Conservation (phyloP, 2,797 vertebrate genomes). For the Prionace glauca region DNA sequence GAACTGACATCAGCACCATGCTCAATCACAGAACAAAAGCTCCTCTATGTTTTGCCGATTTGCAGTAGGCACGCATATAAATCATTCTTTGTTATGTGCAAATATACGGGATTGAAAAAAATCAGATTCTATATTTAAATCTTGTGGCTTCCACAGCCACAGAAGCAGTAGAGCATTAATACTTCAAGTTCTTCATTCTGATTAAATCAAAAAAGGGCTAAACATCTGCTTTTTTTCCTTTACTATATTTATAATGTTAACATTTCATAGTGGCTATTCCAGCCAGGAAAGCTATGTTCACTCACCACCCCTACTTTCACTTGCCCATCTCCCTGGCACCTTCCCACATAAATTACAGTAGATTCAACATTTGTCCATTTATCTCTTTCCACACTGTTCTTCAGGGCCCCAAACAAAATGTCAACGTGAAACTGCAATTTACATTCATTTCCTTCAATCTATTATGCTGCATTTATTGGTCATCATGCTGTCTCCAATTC, state of each 20-base stretch:
- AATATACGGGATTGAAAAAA: slow-evolving; percentile 72
- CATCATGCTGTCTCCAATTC: background rate
- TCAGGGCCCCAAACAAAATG: background rate
- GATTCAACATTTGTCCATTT: background rate
- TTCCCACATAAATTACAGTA: background rate
- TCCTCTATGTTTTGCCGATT: slow-evolving; percentile 71
- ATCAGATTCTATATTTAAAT: slow-evolving; percentile 81
- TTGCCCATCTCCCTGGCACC: background rate
- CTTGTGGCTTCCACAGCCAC: slow-evolving; percentile 48
- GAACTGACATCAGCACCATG: slow-evolving; percentile 77
- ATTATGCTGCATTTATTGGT: background rate
- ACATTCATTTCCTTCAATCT: background rate
- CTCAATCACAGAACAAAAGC: slow-evolving; percentile 85
- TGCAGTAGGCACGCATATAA: slow-evolving; percentile 69
- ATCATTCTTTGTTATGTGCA: slow-evolving; percentile 86
- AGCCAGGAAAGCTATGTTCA: no score
- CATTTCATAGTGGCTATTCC: background rate
- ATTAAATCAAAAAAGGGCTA: background rate
- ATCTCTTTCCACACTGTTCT: background rate
- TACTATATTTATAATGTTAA: background rate
- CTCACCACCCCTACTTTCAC: no score
- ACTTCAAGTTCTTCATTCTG: background rate
- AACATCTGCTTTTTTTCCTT: background rate
- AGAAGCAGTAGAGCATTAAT: slow-evolving; percentile 43
- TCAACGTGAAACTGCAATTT: background rate